These are phyloP conservation scores for Drosophila nigritarsus DNA, from an alignment of 2,888 invertebrate genomes.

Conservation along the genomic window DNA sequence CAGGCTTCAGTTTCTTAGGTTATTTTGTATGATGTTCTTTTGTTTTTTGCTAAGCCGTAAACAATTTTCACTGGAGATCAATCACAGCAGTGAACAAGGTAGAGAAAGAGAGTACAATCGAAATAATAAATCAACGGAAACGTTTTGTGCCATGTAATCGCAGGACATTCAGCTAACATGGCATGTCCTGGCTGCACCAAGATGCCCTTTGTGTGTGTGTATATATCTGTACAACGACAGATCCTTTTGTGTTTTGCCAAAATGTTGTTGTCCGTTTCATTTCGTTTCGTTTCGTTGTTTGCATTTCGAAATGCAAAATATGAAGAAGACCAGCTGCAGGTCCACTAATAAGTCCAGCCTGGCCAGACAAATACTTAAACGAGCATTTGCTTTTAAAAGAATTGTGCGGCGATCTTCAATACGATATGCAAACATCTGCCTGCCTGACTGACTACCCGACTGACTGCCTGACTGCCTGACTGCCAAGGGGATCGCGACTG, in stretches of 20 bases:
- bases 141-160: conserved; percentile 50
- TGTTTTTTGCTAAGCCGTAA: conserved; percentile 59
- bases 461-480: neutral
- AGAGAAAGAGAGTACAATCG: conserved; percentile 2
- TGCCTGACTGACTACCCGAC: neutral
- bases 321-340: conserved; percentile 51
- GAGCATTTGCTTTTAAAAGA: conserved; percentile 58
- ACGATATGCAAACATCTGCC: conserved; percentile 78
- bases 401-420: conserved; percentile 62
- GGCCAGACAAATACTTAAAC: conserved; percentile 12
- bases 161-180: conserved; percentile 42
- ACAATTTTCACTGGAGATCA: conserved; percentile 69
- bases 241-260: conserved; percentile 53
- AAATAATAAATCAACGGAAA: conserved; percentile 63
- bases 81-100: conserved; percentile 41
- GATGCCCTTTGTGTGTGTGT: conserved; percentile 39
- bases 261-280: conserved; percentile 42
- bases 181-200: conserved; percentile 51
- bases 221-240: conserved; percentile 24
- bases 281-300: conserved; percentile 53
- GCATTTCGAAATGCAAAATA: conserved; percentile 76
- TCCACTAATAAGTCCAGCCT: conserved; percentile 29
- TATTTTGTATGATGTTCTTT: conserved; percentile 9
- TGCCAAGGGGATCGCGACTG: conserved; percentile 51
- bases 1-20: conserved; percentile 11